A percentile compares a stretch with the other conserved stretches of the same genome.
Conservation (phyloP, 2,797 vertebrate genomes). For the Peromyscus aztecus region DNA sequence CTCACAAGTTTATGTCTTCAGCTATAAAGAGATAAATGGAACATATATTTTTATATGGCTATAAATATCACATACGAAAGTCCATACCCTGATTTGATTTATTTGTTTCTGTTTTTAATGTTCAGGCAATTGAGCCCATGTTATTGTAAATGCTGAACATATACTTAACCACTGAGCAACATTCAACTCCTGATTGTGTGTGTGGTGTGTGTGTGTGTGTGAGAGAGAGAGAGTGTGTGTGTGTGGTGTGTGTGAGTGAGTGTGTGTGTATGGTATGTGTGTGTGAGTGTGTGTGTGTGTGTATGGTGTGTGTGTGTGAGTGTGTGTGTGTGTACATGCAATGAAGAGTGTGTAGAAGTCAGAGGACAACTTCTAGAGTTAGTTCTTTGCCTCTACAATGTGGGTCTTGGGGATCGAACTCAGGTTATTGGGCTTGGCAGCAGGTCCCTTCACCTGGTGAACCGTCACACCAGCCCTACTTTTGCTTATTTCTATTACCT, state of each 20-base stretch:
- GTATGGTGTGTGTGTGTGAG: too few relatives aligned
- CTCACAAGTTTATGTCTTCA: not conserved
- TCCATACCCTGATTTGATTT: not conserved
- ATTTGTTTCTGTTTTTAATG: not conserved
- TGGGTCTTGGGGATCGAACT: not conserved
- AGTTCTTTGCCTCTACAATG: not conserved
- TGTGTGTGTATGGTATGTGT: too few relatives aligned
- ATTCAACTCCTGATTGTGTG: not conserved
- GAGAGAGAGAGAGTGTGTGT: too few relatives aligned
- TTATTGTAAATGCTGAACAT: not conserved
- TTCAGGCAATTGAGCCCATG: not conserved
- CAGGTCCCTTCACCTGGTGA: not conserved
- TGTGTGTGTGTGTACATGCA: not conserved
- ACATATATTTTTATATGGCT: not conserved
- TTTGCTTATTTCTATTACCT: not conserved
- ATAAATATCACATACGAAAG: not conserved
- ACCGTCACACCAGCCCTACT: not conserved
- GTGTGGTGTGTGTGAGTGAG: too few relatives aligned
- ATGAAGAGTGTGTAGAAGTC: not conserved
- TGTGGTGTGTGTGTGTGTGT: not conserved
- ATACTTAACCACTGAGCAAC: not conserved
- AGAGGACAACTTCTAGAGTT: not conserved
- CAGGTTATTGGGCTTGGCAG: not conserved
- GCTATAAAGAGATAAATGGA: not conserved
- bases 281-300: not conserved